Evolutionary conservation across 2,113 vertebrate genomes (phyloP).

Genomic region (Callospermophilus lateralis): DNA sequence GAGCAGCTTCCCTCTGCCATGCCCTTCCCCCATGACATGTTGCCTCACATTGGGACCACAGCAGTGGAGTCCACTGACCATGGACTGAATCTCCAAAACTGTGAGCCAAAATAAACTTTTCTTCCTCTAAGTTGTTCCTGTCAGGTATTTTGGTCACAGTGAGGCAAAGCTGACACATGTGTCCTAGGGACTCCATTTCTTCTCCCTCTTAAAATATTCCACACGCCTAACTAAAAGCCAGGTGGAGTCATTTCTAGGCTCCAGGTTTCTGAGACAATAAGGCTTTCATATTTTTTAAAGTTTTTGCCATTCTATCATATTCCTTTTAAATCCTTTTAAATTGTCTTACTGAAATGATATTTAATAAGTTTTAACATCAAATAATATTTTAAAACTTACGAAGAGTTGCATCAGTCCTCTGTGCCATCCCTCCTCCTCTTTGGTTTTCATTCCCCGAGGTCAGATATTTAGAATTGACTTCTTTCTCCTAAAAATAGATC

Average conservation of each 20-base stretch:
- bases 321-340: neutral
- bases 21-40: too few relatives aligned
- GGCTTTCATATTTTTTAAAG: constrained; percentile 45
- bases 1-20: too few relatives aligned
- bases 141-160: too few relatives aligned
- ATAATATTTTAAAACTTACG: neutral
- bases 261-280: constrained; percentile 9
- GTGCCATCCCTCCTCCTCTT: neutral
- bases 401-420: neutral
- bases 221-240: constrained; percentile 26
- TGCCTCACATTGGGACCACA: too few relatives aligned
- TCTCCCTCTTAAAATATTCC: constrained; percentile 29
- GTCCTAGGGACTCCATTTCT: constrained; percentile 37
- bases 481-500: neutral
- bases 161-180: too few relatives aligned
- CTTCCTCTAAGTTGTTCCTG: too few relatives aligned
- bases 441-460: neutral
- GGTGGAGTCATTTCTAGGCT: neutral
- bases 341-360: neutral
- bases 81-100: too few relatives aligned
- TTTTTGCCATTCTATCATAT: constrained; percentile 2
- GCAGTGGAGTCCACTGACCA: too few relatives aligned
- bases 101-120: too few relatives aligned
- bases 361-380: neutral
- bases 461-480: neutral